These are phyloP conservation scores for Hesperia comma DNA, from an alignment of 2,888 invertebrate genomes.

Conservation along the genomic window DNA sequence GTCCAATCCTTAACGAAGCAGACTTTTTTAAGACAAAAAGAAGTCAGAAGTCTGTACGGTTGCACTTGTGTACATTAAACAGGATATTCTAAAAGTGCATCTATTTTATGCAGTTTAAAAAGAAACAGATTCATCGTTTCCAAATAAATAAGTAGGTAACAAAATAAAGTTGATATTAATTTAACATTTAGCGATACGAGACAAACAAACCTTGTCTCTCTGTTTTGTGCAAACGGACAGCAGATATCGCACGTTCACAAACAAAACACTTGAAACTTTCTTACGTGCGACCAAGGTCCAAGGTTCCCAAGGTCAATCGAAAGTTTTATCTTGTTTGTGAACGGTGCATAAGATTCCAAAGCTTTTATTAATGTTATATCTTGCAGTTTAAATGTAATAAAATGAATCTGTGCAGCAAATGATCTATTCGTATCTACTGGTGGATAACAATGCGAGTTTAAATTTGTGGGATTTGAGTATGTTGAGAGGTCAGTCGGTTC, in stretches of 20 bases:
- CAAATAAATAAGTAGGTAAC: too few species aligned
- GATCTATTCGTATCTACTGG: neutral
- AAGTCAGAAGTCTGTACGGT: too few species aligned
- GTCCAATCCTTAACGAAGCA: too few species aligned
- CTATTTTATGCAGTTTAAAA: too few species aligned
- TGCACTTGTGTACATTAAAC: too few species aligned
- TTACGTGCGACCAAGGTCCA: neutral
- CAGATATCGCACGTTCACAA: neutral
- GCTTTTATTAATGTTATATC: neutral
- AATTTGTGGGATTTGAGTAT: too few species aligned
- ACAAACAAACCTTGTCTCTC: neutral
- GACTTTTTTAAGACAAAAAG: too few species aligned
- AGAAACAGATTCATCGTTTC: too few species aligned
- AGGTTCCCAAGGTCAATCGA: slow-evolving; percentile 2
- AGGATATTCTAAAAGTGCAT: too few species aligned
- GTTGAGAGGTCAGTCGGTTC: too few species aligned
- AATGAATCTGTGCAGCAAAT: neutral
- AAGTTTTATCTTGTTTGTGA: slow-evolving; percentile 4
- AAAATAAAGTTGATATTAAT: too few species aligned
- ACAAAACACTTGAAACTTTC: slow-evolving; percentile 9
- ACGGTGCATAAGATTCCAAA: slow-evolving; percentile 4
- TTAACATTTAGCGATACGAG: neutral
- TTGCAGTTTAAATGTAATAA: neutral
- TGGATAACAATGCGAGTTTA: too few species aligned
- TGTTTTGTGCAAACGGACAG: neutral